phyloP scores from a whole-genome alignment of 2,797 vertebrate genomes.

The Trichosurus vulpecula region DNA sequence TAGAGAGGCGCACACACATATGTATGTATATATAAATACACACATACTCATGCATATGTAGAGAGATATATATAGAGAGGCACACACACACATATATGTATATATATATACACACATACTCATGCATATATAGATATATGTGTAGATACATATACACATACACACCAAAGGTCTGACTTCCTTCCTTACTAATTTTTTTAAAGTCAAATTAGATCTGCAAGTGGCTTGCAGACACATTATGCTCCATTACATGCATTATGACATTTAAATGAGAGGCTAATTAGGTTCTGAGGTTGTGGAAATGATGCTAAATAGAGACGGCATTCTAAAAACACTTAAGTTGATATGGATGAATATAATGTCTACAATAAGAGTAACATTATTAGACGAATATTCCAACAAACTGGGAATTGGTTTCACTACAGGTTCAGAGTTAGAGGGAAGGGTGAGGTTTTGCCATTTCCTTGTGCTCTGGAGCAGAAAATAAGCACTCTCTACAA shows the following conservation, averaged over 20 bases:
- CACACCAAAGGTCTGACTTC: neutral
- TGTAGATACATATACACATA: neutral
- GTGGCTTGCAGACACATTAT: neutral
- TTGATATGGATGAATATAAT: neutral
- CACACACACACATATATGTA: neutral
- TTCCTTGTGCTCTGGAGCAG: neutral
- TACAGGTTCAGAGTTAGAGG: neutral
- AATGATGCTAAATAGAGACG: neutral
- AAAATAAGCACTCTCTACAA: conserved; percentile 1
- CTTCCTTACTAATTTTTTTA: neutral
- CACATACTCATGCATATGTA: too few relatives aligned
- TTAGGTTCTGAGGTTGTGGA: neutral
- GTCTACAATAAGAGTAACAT: neutral
- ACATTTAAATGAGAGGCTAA: neutral
- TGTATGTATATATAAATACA: neutral
- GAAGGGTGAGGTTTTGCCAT: neutral
- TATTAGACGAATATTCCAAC: neutral
- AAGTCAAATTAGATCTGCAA: neutral
- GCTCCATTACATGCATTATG: neutral
- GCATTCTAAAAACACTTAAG: neutral
- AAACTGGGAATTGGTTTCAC: neutral
- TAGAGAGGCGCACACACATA: too few relatives aligned
- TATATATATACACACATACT: neutral
- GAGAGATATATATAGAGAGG: too few relatives aligned
- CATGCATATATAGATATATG: too few relatives aligned